Conservation (phyloP, 2,888 invertebrate genomes). For the Eudasyphora cyanicolor region DNA sequence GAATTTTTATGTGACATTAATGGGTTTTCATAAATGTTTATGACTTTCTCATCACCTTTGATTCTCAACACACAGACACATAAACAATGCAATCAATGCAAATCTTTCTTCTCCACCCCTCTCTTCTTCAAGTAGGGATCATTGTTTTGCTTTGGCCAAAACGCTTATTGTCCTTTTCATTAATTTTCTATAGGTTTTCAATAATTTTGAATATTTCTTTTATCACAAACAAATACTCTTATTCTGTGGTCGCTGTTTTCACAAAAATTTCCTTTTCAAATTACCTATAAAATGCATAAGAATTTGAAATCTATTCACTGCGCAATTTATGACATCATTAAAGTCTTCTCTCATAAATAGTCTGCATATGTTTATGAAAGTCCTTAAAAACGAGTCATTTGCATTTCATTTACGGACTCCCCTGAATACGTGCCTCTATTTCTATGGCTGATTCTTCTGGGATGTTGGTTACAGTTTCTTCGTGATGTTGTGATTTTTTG, state of each 20-base stretch:
- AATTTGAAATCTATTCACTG: background rate
- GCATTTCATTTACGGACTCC: background rate
- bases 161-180: constrained; percentile 30
- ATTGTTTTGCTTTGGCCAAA: constrained; percentile 13
- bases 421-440: too few species aligned
- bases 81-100: too few species aligned
- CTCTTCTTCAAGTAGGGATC: background rate
- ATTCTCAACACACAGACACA: background rate
- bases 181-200: constrained; percentile 46
- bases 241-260: constrained; percentile 23
- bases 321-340: constrained; percentile 29
- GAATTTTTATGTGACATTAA: constrained; percentile 57
- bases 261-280: background rate
- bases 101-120: background rate
- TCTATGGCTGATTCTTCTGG: background rate
- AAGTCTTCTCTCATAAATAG: constrained; percentile 38
- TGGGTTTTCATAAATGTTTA: constrained; percentile 49
- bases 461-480: too few species aligned
- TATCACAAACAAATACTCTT: constrained; percentile 5
- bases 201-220: constrained; percentile 33
- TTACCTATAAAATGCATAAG: background rate
- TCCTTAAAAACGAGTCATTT: background rate
- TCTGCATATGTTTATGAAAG: background rate
- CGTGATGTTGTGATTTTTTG: background rate
- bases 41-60: constrained; percentile 23